These are phyloP conservation scores for Protobothrops mucrosquamatus DNA, from an alignment of 2,113 vertebrate species.

Conservation along the genomic window DNA sequence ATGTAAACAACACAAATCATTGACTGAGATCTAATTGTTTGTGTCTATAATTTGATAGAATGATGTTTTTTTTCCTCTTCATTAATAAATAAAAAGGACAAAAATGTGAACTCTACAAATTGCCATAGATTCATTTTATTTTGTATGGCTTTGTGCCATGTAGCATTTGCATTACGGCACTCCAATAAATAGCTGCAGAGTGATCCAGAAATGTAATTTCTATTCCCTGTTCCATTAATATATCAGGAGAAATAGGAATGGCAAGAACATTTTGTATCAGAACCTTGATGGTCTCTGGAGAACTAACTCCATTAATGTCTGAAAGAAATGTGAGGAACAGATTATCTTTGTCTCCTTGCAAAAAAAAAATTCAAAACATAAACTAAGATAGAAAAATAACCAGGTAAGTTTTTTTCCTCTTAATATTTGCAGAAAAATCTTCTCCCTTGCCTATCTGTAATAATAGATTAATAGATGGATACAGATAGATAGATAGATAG, in stretches of 20 bases:
- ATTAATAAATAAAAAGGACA: background rate
- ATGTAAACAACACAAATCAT: background rate
- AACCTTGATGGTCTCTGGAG: constrained; percentile 12
- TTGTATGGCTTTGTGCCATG: background rate
- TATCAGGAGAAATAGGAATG: background rate
- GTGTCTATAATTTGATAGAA: background rate
- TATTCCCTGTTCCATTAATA: constrained; percentile 6
- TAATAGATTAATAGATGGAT: background rate
- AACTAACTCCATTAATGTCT: constrained; percentile 11
- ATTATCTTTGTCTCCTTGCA: background rate
- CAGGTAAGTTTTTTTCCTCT: background rate
- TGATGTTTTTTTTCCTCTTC: background rate
- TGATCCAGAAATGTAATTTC: constrained; percentile 26
- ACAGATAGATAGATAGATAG: no score
- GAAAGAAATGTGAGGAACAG: background rate
- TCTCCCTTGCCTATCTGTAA: background rate
- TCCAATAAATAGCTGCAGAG: background rate
- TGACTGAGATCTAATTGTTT: background rate
- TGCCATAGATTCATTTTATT: constrained; percentile 6
- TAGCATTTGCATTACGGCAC: constrained; percentile 5
- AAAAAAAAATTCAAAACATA: background rate
- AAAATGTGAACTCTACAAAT: background rate
- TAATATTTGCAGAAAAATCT: background rate
- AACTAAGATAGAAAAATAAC: background rate
- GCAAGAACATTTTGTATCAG: background rate